phyloP scores from a whole-genome alignment of 92 coral and sea anemone genomes.

The Paragorgia papillata region DNA sequence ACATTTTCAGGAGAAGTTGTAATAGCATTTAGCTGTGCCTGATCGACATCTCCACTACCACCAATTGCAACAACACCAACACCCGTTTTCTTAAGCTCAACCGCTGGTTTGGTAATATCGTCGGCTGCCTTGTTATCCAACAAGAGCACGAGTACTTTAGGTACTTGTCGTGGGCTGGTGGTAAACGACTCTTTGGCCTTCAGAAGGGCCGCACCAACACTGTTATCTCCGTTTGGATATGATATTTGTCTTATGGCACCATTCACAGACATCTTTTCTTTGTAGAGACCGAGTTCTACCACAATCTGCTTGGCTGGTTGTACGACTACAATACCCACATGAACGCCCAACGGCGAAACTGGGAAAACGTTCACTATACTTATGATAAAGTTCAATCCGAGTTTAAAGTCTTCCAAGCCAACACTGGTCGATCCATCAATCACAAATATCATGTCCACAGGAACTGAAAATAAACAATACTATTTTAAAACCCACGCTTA shows the following conservation, averaged over 20 bases:
- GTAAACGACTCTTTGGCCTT: background rate
- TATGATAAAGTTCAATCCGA: conserved; percentile 15
- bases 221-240: conserved; percentile 28
- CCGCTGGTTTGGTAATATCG: conserved; percentile 6
- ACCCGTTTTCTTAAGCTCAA: conserved; percentile 10
- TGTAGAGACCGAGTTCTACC: conserved; percentile 23
- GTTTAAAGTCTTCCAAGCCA: conserved; percentile 22
- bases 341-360: conserved; percentile 34
- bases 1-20: conserved; percentile 18
- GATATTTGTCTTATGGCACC: conserved; percentile 12
- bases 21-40: conserved; percentile 15
- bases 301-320: conserved; percentile 22
- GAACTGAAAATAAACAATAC: conserved; percentile 21
- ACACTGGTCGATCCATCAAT: conserved; percentile 37
- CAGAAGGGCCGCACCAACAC: conserved; percentile 35
- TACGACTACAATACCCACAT: conserved; percentile 18
- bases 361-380: conserved; percentile 27
- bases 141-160: conserved; percentile 13
- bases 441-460: conserved; percentile 35
- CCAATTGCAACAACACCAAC: conserved; percentile 33
- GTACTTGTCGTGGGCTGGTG: conserved; percentile 21
- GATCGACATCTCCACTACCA: conserved; percentile 27
- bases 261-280: conserved; percentile 23
- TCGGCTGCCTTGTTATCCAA: conserved; percentile 39
- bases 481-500: background rate